Conservation (phyloP, 2,113 vertebrate species). For the Strigops habroptila region DNA sequence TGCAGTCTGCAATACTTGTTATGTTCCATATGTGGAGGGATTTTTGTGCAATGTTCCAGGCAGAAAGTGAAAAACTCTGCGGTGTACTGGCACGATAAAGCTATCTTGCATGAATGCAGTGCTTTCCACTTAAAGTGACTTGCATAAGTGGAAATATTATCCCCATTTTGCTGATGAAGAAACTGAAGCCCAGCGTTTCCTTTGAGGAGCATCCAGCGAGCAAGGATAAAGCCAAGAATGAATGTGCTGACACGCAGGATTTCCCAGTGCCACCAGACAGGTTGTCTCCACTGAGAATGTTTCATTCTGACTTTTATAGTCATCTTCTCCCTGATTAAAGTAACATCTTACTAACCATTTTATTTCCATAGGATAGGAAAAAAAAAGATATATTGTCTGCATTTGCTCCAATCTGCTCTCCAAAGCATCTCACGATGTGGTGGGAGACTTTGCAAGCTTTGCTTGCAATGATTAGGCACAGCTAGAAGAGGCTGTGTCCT, state of each 20-base stretch:
- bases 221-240: conserved; percentile 42
- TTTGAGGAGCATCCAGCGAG: conserved; percentile 53
- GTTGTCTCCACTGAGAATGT: conserved; percentile 28
- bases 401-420: neutral
- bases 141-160: conserved; percentile 58
- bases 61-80: conserved; percentile 36
- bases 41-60: conserved; percentile 58
- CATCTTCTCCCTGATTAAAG: conserved; percentile 3
- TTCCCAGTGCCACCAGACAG: conserved; percentile 50
- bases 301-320: conserved; percentile 41
- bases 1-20: conserved; percentile 35
- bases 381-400: neutral
- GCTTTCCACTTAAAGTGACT: conserved; percentile 49
- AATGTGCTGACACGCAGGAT: conserved; percentile 53
- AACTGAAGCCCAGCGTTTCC: conserved; percentile 42
- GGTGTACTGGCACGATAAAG: conserved; percentile 18
- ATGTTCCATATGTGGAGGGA: conserved; percentile 50
- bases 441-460: neutral
- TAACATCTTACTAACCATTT: neutral
- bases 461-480: neutral
- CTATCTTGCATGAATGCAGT: conserved; percentile 20
- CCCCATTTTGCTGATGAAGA: conserved; percentile 51
- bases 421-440: neutral
- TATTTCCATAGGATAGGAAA: neutral
- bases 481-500: neutral